A percentile compares a stretch with the other conserved stretches of the same genome.
phyloP scores from a whole-genome alignment of 2,888 invertebrate species.

The Tenthredo notha region DNA sequence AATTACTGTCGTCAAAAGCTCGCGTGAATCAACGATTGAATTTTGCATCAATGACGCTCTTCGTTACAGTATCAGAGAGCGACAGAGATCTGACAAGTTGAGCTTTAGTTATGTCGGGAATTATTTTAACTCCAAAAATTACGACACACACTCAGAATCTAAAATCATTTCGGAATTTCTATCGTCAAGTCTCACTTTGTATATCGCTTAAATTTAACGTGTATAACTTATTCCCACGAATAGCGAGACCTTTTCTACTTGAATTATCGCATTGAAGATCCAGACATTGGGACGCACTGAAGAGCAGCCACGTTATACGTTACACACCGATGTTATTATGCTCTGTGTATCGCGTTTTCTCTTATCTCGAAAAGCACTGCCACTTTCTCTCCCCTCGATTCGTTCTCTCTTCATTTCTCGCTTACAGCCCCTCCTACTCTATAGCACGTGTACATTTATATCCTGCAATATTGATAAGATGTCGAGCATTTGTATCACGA shows the following conservation, averaged over 20 bases:
- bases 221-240: background rate
- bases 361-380: constrained; percentile 33
- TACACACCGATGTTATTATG: constrained; percentile 32
- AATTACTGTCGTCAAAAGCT: constrained; percentile 16
- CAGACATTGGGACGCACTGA: background rate
- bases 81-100: background rate
- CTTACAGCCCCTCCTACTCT: background rate
- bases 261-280: constrained; percentile 27
- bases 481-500: constrained; percentile 24
- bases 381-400: constrained; percentile 52
- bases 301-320: constrained; percentile 16
- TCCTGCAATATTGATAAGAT: constrained; percentile 44
- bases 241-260: constrained; percentile 24
- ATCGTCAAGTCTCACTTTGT: constrained; percentile 12
- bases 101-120: background rate
- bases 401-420: constrained; percentile 46
- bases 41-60: background rate
- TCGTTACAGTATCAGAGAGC: background rate
- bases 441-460: constrained; percentile 17
- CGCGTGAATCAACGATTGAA: background rate
- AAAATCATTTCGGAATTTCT: background rate
- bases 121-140: background rate
- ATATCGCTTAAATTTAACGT: background rate
- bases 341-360: constrained; percentile 29
- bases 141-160: background rate